phyloP scores from a whole-genome alignment of 64 coral and sea anemone species.

The Pachyseris speciosa region DNA sequence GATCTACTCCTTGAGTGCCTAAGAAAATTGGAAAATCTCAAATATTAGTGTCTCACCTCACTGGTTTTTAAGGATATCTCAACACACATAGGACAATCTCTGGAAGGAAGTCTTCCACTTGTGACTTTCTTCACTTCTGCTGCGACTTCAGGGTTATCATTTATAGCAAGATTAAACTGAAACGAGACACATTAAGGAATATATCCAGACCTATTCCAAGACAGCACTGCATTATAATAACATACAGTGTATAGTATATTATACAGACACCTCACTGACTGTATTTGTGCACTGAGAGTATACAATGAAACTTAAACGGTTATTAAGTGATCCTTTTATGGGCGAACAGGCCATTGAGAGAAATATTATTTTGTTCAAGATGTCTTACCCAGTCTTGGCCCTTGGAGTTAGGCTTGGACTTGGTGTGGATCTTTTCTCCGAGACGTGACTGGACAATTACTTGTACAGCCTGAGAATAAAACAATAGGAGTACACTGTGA shows the following conservation, averaged over 20 bases:
- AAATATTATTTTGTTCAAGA: too few species aligned
- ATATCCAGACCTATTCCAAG: too few species aligned
- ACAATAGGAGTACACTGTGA: not conserved
- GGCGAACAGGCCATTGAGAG: too few species aligned
- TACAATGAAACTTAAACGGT: too few species aligned
- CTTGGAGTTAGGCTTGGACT: conserved; percentile 87
- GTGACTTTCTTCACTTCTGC: conserved; percentile 82
- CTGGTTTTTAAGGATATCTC: conserved; percentile 92
- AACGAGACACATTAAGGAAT: not conserved
- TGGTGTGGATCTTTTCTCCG: conserved; percentile 85
- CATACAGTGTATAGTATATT: too few species aligned
- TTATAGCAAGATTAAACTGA: conserved; percentile 97
- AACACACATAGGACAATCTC: conserved; percentile 81
- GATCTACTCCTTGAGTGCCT: too few species aligned
- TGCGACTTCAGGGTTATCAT: conserved; percentile 82
- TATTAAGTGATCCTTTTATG: too few species aligned
- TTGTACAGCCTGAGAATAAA: conserved; percentile 78
- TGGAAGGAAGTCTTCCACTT: conserved; percentile 68
- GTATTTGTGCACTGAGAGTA: too few species aligned
- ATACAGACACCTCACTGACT: too few species aligned
- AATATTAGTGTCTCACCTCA: conserved; percentile 77
- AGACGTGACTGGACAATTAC: conserved; percentile 95
- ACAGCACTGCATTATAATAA: too few species aligned
- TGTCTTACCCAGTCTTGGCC: conserved; percentile 95
- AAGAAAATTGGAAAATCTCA: too few species aligned